These are phyloP conservation scores for Phodopus roborovskii DNA, from an alignment of 2,113 vertebrate species.

Conservation along the genomic window DNA sequence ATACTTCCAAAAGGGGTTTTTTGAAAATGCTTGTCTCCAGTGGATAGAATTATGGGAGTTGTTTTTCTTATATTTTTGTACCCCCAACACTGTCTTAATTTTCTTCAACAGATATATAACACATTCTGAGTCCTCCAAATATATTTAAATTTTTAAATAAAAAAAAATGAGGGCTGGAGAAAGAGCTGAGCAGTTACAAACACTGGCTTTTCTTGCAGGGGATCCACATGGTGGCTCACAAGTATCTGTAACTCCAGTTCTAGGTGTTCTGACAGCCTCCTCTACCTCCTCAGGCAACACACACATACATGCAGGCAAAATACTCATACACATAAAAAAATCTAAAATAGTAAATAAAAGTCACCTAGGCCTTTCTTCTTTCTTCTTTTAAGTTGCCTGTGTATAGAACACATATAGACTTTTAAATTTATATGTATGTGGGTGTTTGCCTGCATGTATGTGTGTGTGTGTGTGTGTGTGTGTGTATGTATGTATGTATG, in stretches of 20 bases:
- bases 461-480: too few relatives aligned
- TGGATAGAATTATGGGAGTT: not conserved
- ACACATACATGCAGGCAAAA: not conserved
- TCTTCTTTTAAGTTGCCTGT: not conserved
- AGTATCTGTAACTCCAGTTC: not conserved
- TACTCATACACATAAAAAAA: not conserved
- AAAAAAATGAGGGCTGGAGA: not conserved
- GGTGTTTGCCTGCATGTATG: not conserved
- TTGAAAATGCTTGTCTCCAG: not conserved
- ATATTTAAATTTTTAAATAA: not conserved
- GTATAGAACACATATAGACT: too few relatives aligned
- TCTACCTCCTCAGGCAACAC: not conserved
- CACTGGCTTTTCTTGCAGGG: not conserved
- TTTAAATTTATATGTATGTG: not conserved
- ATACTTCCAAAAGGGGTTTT: not conserved
- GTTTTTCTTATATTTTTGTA: constrained; percentile 1
- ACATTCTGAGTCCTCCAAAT: not conserved
- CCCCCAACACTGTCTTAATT: not conserved
- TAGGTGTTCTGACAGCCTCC: not conserved
- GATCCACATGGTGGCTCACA: not conserved
- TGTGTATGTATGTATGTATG: not conserved
- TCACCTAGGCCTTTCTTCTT: not conserved
- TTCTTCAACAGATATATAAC: constrained; percentile 2
- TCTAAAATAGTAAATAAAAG: not conserved
- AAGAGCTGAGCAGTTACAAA: too few relatives aligned